Conservation (phyloP, 2,797 vertebrate genomes). For the Megaceryle alcyon region DNA sequence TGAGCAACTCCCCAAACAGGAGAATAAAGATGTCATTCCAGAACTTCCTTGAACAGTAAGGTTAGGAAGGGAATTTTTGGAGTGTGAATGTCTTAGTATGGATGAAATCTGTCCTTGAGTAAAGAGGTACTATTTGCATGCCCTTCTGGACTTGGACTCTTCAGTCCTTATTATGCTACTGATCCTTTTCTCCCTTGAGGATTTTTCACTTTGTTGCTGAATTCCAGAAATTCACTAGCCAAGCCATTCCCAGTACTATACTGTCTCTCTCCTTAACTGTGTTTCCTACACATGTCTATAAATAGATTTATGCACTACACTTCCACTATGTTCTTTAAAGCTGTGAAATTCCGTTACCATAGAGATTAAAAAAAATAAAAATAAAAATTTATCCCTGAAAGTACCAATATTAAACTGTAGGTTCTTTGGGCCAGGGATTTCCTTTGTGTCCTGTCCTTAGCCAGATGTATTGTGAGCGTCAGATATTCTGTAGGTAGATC, state of each 20-base stretch:
- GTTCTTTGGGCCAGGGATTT: conserved; percentile 44
- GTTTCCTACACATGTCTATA: conserved; percentile 80
- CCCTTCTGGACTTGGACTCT: background rate
- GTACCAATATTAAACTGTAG: conserved; percentile 43
- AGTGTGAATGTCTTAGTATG: background rate
- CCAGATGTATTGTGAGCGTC: background rate
- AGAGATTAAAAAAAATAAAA: conserved; percentile 51
- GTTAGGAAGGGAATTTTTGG: background rate
- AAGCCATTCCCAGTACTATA: conserved; percentile 71
- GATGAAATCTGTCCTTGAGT: background rate
- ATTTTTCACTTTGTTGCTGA: conserved; percentile 13
- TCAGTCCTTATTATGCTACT: background rate
- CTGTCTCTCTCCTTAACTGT: conserved; percentile 73
- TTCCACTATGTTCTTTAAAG: conserved; percentile 74
- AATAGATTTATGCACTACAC: conserved; percentile 77
- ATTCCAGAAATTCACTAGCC: conserved; percentile 57
- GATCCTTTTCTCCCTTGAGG: background rate
- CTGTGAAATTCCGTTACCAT: conserved; percentile 77
- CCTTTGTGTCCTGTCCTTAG: background rate
- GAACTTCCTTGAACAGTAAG: background rate
- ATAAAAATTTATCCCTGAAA: conserved; percentile 32
- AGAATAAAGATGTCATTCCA: background rate
- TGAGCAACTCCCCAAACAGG: background rate
- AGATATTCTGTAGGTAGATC: background rate
- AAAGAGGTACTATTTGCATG: background rate